A percentile compares a stretch with the other conserved stretches of the same genome.
Evolutionary conservation across 2,888 invertebrate genomes (phyloP).

Genomic region (Pyrochroa serraticornis): DNA sequence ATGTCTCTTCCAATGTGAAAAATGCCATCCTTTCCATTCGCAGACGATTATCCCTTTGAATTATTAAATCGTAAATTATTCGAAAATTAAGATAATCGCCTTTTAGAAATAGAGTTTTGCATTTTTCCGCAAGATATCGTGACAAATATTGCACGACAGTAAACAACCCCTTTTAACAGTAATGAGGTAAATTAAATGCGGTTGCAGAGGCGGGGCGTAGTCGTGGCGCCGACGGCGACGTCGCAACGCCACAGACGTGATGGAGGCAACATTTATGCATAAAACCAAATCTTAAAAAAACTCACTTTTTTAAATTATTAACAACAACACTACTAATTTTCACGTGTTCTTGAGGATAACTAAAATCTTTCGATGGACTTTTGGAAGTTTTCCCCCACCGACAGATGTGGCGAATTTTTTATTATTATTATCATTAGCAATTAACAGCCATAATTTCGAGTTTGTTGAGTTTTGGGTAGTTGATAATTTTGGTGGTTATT

Average conservation of each 20-base stretch:
- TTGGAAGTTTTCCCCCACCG: too few relatives aligned
- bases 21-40: too few relatives aligned
- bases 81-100: neutral
- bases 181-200: constrained; percentile 26
- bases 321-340: too few relatives aligned
- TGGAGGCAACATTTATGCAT: constrained; percentile 1
- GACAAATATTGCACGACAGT: constrained; percentile 22
- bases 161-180: constrained; percentile 20
- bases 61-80: neutral
- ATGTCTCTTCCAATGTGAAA: too few relatives aligned
- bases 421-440: neutral
- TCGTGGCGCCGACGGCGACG: constrained; percentile 27
- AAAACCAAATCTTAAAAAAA: constrained; percentile 1
- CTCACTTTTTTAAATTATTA: too few relatives aligned
- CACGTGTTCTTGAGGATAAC: too few relatives aligned
- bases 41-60: too few relatives aligned
- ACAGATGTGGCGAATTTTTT: neutral
- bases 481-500: neutral
- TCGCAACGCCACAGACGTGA: constrained; percentile 8
- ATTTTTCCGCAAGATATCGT: constrained; percentile 7
- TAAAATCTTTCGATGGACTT: too few relatives aligned
- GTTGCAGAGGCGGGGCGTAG: constrained; percentile 28
- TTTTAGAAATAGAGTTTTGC: neutral
- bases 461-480: constrained; percentile 2
- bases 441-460: constrained; percentile 9